A percentile compares a stretch with the other conserved stretches of the same genome.
These are phyloP conservation scores for Saccostrea echinata DNA, from an alignment of 1,140 invertebrate genomes.

Conservation along the genomic window DNA sequence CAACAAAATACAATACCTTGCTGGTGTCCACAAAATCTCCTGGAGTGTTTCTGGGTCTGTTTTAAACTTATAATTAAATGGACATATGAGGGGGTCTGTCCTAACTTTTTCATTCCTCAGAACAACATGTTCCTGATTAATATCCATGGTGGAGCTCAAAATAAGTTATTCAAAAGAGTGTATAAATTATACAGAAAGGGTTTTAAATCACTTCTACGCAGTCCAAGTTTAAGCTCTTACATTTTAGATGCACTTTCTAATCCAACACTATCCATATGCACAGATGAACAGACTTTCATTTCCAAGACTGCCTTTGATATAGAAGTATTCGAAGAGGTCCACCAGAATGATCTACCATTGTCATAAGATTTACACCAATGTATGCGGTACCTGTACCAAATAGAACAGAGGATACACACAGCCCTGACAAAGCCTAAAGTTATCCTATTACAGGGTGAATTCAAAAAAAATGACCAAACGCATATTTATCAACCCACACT, in stretches of 20 bases:
- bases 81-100: background rate
- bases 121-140: background rate
- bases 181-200: background rate
- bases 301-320: background rate
- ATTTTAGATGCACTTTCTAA: too few species aligned
- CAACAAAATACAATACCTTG: background rate
- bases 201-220: background rate
- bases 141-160: background rate
- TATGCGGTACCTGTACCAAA: too few species aligned
- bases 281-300: background rate
- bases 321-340: background rate
- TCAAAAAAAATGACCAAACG: too few species aligned
- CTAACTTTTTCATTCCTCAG: background rate
- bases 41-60: background rate
- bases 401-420: too few species aligned
- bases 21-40: constrained; percentile 1
- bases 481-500: too few species aligned
- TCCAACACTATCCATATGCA: too few species aligned
- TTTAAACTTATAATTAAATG: background rate
- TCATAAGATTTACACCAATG: background rate
- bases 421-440: too few species aligned
- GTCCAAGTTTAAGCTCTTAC: background rate
- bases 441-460: too few species aligned
- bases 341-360: background rate
- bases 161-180: background rate